Evolutionary conservation across 2,797 vertebrate species (phyloP).

Genomic region (Notoglanidium macrostoma): DNA sequence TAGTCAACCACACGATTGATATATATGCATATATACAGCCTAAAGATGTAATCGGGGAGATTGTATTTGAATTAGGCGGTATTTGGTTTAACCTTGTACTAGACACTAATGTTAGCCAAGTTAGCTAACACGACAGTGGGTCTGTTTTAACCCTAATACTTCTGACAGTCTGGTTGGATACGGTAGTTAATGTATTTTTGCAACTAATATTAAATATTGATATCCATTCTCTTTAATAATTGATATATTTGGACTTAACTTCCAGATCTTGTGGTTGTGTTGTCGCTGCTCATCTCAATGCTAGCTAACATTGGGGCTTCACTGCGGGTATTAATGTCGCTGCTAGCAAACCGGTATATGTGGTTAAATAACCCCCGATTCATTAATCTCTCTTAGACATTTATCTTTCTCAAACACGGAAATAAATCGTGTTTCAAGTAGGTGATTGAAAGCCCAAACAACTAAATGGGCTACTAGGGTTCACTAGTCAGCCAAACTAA

Average conservation of each 20-base stretch:
- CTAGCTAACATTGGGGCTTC: background rate
- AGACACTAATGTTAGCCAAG: background rate
- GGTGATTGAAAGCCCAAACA: background rate
- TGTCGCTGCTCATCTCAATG: background rate
- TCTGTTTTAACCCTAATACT: background rate
- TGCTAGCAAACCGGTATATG: background rate
- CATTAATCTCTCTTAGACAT: background rate
- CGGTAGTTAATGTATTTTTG: background rate
- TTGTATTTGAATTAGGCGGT: background rate
- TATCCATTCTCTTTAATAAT: background rate
- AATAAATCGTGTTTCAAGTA: background rate
- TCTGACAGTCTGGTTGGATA: too few species aligned
- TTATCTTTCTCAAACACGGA: background rate
- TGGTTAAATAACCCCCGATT: background rate
- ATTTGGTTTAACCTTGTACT: background rate
- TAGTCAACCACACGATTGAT: background rate
- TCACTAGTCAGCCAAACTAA: too few species aligned
- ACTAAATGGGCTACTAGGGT: background rate
- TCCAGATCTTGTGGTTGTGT: background rate
- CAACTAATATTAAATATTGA: background rate
- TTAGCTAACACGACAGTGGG: background rate
- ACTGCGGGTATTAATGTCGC: conserved; percentile 8
- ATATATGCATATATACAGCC: background rate
- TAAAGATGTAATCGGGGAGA: background rate
- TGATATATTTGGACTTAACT: background rate